phyloP scores from a whole-genome alignment of 2,113 vertebrate species.

The Phalacrocorax pelagicus region DNA sequence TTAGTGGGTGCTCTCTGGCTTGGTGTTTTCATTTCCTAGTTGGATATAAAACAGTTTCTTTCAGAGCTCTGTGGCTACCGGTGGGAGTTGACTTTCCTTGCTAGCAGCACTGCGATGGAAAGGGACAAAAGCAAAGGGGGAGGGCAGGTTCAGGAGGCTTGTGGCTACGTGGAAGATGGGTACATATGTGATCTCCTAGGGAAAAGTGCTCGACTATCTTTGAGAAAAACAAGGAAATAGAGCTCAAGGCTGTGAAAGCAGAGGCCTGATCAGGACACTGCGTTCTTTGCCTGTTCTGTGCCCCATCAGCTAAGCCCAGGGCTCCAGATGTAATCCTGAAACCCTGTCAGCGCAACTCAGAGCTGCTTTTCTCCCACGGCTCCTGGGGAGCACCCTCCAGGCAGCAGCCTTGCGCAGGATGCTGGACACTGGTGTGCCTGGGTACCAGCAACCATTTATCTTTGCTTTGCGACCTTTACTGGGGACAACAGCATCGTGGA shows the following conservation, averaged over 20 bases:
- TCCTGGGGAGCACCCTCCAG: neutral
- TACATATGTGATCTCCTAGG: neutral
- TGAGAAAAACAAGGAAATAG: neutral
- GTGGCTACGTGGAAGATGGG: accelerated
- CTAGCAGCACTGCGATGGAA: neutral
- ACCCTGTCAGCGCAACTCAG: neutral
- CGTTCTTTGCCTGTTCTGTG: neutral
- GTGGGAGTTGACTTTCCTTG: neutral
- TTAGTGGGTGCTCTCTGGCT: neutral
- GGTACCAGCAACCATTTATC: neutral
- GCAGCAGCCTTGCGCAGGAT: neutral
- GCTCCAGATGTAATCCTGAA: neutral
- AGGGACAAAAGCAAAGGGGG: neutral
- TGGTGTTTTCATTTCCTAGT: neutral
- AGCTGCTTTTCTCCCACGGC: neutral
- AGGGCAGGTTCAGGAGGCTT: neutral
- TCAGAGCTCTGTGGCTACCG: neutral
- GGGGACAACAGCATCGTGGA: neutral
- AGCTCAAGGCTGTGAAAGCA: neutral
- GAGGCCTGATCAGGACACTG: neutral
- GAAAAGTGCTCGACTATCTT: neutral
- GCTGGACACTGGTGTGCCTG: neutral
- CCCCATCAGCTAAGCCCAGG: neutral
- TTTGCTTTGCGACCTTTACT: neutral
- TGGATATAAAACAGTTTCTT: neutral